These are phyloP conservation scores for Pseudochromis fuscus DNA, from an alignment of 2,797 vertebrate genomes.

Conservation along the genomic window DNA sequence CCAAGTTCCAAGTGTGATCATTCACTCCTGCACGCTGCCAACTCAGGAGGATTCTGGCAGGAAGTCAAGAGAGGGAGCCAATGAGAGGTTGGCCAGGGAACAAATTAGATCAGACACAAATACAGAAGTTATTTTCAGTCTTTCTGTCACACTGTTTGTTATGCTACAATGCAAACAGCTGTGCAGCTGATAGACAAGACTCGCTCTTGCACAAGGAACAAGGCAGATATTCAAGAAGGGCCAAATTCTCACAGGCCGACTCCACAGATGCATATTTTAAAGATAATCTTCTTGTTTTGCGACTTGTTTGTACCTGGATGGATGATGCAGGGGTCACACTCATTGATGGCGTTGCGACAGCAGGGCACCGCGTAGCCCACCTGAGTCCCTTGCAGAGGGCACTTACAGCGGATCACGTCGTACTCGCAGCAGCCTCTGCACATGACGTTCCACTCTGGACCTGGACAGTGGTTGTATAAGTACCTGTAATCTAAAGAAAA, in stretches of 20 bases:
- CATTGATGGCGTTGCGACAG: slow-evolving; percentile 94
- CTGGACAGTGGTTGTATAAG: slow-evolving; percentile 92
- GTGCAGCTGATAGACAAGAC: slow-evolving; percentile 19
- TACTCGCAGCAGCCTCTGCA: slow-evolving; percentile 97
- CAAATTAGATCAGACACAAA: slow-evolving; percentile 36
- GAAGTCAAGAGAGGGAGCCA: slow-evolving; percentile 10
- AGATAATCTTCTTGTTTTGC: not conserved
- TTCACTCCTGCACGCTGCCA: slow-evolving; percentile 7
- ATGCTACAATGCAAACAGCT: slow-evolving; percentile 45
- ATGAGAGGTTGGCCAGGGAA: slow-evolving; percentile 31
- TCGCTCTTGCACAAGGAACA: slow-evolving; percentile 13
- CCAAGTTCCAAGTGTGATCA: slow-evolving; percentile 20
- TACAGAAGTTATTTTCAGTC: slow-evolving; percentile 20
- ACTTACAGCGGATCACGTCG: slow-evolving; percentile 93
- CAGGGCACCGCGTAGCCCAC: slow-evolving; percentile 98
- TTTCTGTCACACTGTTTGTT: slow-evolving; percentile 18
- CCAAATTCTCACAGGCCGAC: not conserved
- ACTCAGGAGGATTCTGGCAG: slow-evolving; percentile 26
- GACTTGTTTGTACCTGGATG: slow-evolving; percentile 91
- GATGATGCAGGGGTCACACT: slow-evolving; percentile 97
- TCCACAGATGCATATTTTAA: slow-evolving; percentile 11
- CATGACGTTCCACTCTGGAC: slow-evolving; percentile 97
- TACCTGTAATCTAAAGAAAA: slow-evolving; percentile 91
- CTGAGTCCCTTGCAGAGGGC: slow-evolving; percentile 90
- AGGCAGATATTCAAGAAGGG: slow-evolving; percentile 7